Evolutionary conservation across 2,888 invertebrate genomes (phyloP).

Genomic region (Rhorus exstirpatorius): DNA sequence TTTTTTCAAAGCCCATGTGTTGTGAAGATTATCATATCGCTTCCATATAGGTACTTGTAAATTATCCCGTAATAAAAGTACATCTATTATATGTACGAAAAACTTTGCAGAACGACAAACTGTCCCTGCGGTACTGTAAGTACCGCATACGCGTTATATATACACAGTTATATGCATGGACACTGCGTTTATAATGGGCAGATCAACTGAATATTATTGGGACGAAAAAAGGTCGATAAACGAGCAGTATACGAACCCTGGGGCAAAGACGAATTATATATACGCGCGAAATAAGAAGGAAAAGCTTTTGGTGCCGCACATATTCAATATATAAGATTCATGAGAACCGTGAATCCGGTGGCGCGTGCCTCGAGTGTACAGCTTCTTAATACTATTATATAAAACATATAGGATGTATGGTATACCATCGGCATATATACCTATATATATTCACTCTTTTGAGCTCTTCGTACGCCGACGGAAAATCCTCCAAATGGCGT

Average conservation of each 20-base stretch:
- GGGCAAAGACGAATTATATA: constrained; percentile 61
- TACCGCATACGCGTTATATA: too few species aligned
- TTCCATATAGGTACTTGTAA: too few species aligned
- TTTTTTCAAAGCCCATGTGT: too few species aligned
- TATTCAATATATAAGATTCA: neutral
- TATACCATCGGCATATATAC: too few species aligned
- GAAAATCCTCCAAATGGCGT: constrained; percentile 71
- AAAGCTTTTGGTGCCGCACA: constrained; percentile 1
- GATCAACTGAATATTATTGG: neutral
- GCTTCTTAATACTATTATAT: constrained; percentile 39
- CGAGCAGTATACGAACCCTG: constrained; percentile 71
- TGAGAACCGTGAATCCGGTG: constrained; percentile 48
- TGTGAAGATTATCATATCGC: too few species aligned
- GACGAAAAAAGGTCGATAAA: constrained; percentile 68
- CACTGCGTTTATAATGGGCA: neutral
- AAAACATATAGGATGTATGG: too few species aligned
- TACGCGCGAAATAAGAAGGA: constrained; percentile 16
- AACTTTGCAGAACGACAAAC: too few species aligned
- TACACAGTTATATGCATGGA: too few species aligned
- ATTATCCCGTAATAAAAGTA: too few species aligned
- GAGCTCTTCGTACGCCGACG: constrained; percentile 42
- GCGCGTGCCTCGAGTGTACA: constrained; percentile 58
- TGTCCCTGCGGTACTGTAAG: too few species aligned
- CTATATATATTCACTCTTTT: constrained; percentile 52
- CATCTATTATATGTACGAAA: too few species aligned